phyloP scores from a whole-genome alignment of 2,113 vertebrate genomes.

The Sceloporus undulatus region DNA sequence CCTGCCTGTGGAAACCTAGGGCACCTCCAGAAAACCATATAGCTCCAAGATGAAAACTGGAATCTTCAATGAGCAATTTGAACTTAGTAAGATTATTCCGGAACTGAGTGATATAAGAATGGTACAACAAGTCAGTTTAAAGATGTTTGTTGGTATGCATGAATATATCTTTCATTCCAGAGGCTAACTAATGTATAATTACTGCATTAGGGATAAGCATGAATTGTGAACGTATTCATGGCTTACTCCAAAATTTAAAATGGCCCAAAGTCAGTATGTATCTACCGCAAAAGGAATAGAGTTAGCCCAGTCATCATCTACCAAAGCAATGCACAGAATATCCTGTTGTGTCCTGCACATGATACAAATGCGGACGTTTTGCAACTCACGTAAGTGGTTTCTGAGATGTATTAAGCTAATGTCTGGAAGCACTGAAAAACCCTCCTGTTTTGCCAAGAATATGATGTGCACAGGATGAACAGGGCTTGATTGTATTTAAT shows the following conservation, averaged over 20 bases:
- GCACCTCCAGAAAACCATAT: no score
- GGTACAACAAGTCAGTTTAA: not conserved
- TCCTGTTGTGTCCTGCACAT: not conserved
- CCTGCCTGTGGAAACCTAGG: no score
- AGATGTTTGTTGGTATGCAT: no score
- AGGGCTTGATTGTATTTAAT: not conserved
- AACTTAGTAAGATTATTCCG: not conserved
- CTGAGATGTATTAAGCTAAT: not conserved
- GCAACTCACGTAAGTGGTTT: no score
- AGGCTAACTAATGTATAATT: not conserved
- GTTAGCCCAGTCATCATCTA: not conserved
- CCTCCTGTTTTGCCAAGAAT: not conserved
- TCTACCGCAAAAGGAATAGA: not conserved
- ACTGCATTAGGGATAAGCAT: no score
- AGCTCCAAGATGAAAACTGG: no score
- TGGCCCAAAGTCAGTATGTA: not conserved
- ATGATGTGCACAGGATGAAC: not conserved
- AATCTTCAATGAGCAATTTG: not conserved
- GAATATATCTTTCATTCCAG: not conserved
- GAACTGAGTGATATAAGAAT: not conserved
- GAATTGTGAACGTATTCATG: no score
- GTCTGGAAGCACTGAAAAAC: not conserved
- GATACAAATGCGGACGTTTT: not conserved
- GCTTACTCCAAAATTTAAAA: no score
- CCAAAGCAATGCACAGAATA: not conserved